Base-by-base conservation (phyloP, 2,113 vertebrate genomes). In the Eretmochelys imbricata region DNA sequence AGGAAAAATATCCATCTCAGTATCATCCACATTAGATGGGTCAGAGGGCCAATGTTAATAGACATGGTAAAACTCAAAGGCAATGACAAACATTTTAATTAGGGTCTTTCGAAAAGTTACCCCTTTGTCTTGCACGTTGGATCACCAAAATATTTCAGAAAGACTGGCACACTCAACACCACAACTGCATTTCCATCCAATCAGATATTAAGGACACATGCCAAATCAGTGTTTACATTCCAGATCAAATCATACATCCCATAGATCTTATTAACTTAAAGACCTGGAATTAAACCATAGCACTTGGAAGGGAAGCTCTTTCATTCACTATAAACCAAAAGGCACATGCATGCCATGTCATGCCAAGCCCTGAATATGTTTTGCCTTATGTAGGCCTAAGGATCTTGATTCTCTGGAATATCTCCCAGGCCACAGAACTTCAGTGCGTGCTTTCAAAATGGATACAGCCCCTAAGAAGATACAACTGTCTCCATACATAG, bases 151-250 rank as follows among this genome's bases (percentile, higher is more conserved):
- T 89, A 93, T 96, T 97, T 96, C 48, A 96, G 95, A 95, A 95
- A 93, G 95, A 13, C 1, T 25, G 62, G 80, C 92, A 88, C 2
- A 1, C 96, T 92, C 84, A 4, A 88, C 4, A 0, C 84, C 0
- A 9, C 84, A 78, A 95, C 96, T 95, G 96, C 97, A 96, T 95
- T 90, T 96, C 95, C 96, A 93, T 96, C 96, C 95, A 95, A 97
- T 93, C 94, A 96, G 95, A 57, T 89, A 89, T 42, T 38, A 65
- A 88, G 95, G 89, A 93, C 89, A 50, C 54, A 80, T 78, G 96
- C 97, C 95, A 97, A 95, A 93, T 0, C 53, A 55, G 12, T 88
- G 96, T 95, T 98, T 97, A 94, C 93, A 93, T 85, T 96, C 93
- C 91, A 90, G 96, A 96, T 96, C 83, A 89, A 95, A 89, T 78